Conservation (phyloP, 1,140 invertebrate genomes). For the Brachionus rubens region DNA sequence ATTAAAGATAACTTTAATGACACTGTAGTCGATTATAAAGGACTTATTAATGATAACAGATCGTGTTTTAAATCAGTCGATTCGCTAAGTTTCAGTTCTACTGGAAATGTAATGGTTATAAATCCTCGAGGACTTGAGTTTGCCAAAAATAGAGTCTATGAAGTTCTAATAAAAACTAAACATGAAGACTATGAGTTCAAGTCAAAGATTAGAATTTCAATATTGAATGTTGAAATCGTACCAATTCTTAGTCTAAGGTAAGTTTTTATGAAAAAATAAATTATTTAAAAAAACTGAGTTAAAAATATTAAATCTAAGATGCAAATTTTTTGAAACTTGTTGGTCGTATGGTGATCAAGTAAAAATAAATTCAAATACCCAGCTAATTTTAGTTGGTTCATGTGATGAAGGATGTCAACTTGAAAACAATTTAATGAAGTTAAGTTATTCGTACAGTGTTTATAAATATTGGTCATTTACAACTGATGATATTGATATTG, state of each 20-base stretch:
- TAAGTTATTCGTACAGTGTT: neutral
- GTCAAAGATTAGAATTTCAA: constrained; percentile 9
- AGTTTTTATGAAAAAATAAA: no score
- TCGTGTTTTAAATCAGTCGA: neutral
- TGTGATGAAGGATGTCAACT: neutral
- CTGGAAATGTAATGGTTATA: neutral
- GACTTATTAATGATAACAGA: neutral
- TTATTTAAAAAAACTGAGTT: no score
- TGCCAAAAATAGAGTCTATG: constrained; percentile 22
- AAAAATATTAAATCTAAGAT: neutral
- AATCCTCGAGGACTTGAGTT: neutral
- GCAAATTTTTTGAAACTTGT: constrained; percentile 13
- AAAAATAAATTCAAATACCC: constrained; percentile 8
- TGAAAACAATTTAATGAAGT: neutral
- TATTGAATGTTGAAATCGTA: constrained; percentile 8
- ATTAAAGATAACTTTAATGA: neutral
- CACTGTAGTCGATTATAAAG: neutral
- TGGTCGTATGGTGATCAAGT: constrained; percentile 1
- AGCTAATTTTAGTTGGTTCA: neutral
- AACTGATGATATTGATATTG: no score
- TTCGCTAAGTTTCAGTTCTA: neutral
- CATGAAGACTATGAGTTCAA: neutral
- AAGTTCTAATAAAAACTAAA: constrained; percentile 8
- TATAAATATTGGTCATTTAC: constrained; percentile 12
- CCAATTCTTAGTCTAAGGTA: constrained; percentile 33